Evolutionary conservation across 2,888 invertebrate genomes (phyloP), one percentile per base, ranked within the genome.

Genomic region (Apodemia mormo): DNA sequence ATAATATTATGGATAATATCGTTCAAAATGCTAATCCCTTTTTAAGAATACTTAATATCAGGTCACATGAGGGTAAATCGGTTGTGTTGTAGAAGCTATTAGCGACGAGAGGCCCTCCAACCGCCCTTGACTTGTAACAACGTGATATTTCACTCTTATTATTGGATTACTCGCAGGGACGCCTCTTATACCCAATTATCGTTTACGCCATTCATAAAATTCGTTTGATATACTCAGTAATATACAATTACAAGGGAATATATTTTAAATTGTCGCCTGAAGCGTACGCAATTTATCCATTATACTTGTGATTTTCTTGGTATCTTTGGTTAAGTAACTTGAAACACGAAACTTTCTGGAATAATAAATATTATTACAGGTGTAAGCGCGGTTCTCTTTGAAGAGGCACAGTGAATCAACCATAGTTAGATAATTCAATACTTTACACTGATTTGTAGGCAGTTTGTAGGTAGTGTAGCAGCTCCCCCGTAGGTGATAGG

Each of bases 71-170:
- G 29, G 58, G 58, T 58, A 30, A 58, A 58, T 58, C 58, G 58
- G 5, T 58, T 58, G 58, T 58, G 30, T 58, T 58, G 58, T 58
- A 30, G 29, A 30, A 9, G 30, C 29, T 30, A 58, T 58, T 58
- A 58, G 30, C 12, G 58, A 58, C 58, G 58, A 58, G 58, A 58
- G 58, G 30, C 58, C 30, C 58, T 58, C 58, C 29, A 58, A 12
- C 58, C 30, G 58, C 58, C 58, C 58, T 58, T 58, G 58, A 58
- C 45, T 45, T 58, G 29, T 12, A 30, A 58, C 30, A 58, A 6
- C 58, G 58, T 33, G 61, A 33, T 33, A 61, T 61, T 61, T 61
- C 30, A 33, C 61, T 61, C 33, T 61, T 33, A 61, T 61, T 61
- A 61, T 61, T 58, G 58, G 30, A 61, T 61, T 61, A 33, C 61